A percentile compares a stretch with the other conserved stretches of the same genome.
These are phyloP conservation scores for Steinernema hermaphroditum DNA, from an alignment of 2,888 invertebrate genomes.

Conservation along the genomic window DNA sequence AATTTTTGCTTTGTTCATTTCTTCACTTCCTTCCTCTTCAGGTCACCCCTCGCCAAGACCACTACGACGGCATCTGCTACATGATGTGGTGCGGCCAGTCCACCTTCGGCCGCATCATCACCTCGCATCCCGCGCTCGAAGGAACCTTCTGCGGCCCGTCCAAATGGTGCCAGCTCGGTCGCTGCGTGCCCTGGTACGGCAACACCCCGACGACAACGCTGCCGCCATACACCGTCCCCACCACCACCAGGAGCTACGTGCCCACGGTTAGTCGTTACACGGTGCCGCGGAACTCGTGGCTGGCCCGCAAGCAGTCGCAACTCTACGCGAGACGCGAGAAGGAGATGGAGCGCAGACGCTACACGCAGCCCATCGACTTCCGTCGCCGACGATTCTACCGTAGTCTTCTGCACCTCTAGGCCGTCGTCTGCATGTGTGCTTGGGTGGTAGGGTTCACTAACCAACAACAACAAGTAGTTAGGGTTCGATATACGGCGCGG, in stretches of 20 bases:
- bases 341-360: neutral
- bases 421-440: neutral
- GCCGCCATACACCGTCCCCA: constrained; percentile 2
- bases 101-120: constrained; percentile 64
- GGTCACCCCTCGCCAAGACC: constrained; percentile 63
- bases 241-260: constrained; percentile 12
- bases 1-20: too few species aligned
- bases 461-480: neutral
- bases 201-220: constrained; percentile 36
- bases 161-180: constrained; percentile 64
- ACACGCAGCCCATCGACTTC: constrained; percentile 12
- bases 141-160: constrained; percentile 63
- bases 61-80: constrained; percentile 65
- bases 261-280: constrained; percentile 22
- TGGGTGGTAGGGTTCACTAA: constrained; percentile 22
- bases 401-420: constrained; percentile 3
- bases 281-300: neutral
- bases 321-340: neutral
- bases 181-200: constrained; percentile 65
- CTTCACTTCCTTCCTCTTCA: constrained; percentile 42
- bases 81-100: constrained; percentile 67
- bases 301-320: constrained; percentile 10
- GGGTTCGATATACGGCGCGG: too few species aligned
- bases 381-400: constrained; percentile 8
- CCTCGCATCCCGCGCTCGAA: constrained; percentile 65